phyloP scores from a whole-genome alignment of 2,797 vertebrate species.

The Cirrhinus molitorella region DNA sequence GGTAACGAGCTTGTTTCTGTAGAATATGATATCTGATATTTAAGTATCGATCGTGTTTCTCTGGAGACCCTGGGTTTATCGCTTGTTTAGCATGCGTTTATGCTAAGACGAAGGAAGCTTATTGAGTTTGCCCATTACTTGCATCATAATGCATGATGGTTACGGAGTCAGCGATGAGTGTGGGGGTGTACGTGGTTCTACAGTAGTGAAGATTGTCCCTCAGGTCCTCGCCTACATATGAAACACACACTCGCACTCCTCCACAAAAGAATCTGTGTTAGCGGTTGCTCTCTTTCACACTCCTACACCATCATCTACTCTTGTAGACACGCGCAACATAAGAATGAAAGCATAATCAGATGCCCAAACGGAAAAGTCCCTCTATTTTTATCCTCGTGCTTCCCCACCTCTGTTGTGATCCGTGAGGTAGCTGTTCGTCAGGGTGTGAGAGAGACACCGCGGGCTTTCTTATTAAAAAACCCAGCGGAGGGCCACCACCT shows the following conservation, averaged over 20 bases:
- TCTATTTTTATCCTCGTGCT: conserved; percentile 20
- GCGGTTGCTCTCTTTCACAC: conserved; percentile 16
- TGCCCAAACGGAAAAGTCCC: conserved; percentile 7
- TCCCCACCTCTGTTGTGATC: conserved; percentile 16
- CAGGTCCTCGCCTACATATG: conserved; percentile 50
- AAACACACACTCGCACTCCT: conserved; percentile 42
- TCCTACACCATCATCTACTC: conserved; percentile 33
- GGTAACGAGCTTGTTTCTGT: conserved; percentile 56
- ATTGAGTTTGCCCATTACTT: conserved; percentile 42
- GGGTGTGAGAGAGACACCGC: conserved; percentile 40
- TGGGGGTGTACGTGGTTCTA: conserved; percentile 43
- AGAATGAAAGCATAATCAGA: conserved; percentile 17
- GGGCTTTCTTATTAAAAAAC: conserved; percentile 51
- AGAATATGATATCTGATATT: conserved; percentile 46
- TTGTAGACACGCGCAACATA: neutral
- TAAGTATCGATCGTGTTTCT: conserved; percentile 29
- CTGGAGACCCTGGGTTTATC: conserved; percentile 7
- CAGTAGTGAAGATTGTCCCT: conserved; percentile 49
- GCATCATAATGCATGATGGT: conserved; percentile 41
- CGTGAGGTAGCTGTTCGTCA: conserved; percentile 21
- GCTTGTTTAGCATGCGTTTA: conserved; percentile 27
- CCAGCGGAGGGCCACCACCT: conserved; percentile 29
- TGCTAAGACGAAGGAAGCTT: conserved; percentile 9
- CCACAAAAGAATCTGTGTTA: conserved; percentile 26
- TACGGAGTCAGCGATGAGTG: conserved; percentile 35